A percentile compares a stretch with the other conserved stretches of the same genome.
phyloP scores from a whole-genome alignment of 2,888 invertebrate genomes.

The Molorchus minor region DNA sequence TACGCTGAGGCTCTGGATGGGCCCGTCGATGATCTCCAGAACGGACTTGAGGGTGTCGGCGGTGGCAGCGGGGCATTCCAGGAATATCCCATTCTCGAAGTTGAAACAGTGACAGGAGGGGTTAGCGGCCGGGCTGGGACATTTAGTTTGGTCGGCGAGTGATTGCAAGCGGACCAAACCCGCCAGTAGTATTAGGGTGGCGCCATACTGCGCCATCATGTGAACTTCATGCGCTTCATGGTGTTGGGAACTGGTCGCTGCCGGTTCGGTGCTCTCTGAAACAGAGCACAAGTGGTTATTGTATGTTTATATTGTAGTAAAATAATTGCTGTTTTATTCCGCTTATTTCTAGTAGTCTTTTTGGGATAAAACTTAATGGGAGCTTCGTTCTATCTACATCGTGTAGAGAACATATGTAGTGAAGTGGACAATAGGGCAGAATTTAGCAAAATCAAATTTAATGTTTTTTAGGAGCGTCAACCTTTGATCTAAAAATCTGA shows the following conservation, averaged over 20 bases:
- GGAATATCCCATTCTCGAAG: conserved; percentile 89
- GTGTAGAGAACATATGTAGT: no score
- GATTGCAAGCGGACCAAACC: conserved; percentile 52
- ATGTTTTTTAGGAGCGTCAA: no score
- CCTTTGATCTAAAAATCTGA: no score
- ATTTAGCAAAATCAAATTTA: no score
- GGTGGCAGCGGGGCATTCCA: conserved; percentile 88
- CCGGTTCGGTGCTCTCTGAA: conserved; percentile 14
- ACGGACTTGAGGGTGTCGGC: conserved; percentile 78
- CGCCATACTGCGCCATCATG: conserved; percentile 57
- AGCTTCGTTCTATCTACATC: no score
- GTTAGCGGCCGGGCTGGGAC: conserved; percentile 79
- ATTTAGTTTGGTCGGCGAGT: conserved; percentile 60
- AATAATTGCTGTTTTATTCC: no score
- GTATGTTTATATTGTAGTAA: no score
- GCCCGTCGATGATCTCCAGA: conserved; percentile 73
- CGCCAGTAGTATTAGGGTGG: conserved; percentile 50
- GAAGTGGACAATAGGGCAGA: no score
- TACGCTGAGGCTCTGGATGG: conserved; percentile 85
- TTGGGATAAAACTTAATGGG: no score
- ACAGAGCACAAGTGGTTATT: no score
- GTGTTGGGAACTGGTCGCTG: conserved; percentile 22
- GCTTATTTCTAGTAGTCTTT: no score
- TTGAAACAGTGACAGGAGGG: conserved; percentile 91
- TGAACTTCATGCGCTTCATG: conserved; percentile 48